Base-by-base conservation (phyloP, 2,113 vertebrate genomes). In the Galbula dea region DNA sequence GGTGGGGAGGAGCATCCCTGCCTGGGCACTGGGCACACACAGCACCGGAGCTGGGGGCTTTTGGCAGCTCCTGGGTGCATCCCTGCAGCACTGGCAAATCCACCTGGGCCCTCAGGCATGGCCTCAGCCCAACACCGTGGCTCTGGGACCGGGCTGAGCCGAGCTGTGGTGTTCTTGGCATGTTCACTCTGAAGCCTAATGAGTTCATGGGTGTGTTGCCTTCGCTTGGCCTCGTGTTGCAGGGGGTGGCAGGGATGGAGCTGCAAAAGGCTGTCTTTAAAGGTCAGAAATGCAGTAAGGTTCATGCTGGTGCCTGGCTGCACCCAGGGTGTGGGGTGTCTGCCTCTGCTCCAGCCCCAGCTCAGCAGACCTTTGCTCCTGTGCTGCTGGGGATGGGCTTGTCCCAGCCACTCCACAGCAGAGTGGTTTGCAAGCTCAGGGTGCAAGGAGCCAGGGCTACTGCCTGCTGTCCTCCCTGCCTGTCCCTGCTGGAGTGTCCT, bases 21-120 rank as follows among this genome's bases (percentile, higher is more conserved):
- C 62, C 48, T 15, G 29, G 62, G 7, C 3, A 1, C 15, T 1
- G 22, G 45, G 71, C 13, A 4, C 19, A 7, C 0, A n/a, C n/a
- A 2, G 62, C 39, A 5, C 10, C 2, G 5, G 29, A 39, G 6
- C 6, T 11, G 24, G 63, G 10, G 6, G 8, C 21, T n/a, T n/a
- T n/a, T 0, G 10, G 77, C 68, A 14, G 78, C n/a, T 34, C 17
- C 63, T 0, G 6, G 13, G 21, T 3, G 36, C 78, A 5, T 10
- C 7, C 29, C 30, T 22, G 13, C 30, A 15, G 39, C 8, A 2
- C 30, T 63, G 12, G 26, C 29, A 27, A 2, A 10, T 9, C 45
- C 6, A 1, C 23, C 58, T 4, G 1, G 10, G 16, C 43, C 19
- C 36, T 2, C 13, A 0, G 2, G 29, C 0, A 6, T 10, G 16